Evolutionary conservation across 1,140 invertebrate species (phyloP).

Genomic region (Aphis craccivora): DNA sequence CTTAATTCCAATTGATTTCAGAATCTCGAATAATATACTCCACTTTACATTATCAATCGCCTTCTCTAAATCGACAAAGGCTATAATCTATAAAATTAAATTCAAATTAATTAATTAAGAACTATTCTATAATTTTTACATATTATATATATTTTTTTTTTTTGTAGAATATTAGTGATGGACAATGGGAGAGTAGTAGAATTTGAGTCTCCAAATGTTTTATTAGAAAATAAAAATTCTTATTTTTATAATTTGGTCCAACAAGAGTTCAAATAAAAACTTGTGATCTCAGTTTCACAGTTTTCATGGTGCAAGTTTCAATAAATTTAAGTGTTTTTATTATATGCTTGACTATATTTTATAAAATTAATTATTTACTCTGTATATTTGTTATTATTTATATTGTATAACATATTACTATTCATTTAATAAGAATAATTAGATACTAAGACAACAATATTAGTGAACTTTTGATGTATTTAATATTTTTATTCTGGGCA

Average conservation of each 20-base stretch:
- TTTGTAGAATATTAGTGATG: constrained; percentile 79
- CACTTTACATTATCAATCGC: too few species aligned
- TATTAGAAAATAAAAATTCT: constrained; percentile 74
- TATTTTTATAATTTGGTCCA: constrained; percentile 74
- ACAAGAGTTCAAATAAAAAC: constrained; percentile 57
- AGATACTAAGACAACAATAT: not conserved
- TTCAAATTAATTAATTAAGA: not conserved
- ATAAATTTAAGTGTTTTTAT: not conserved
- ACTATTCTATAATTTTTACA: not conserved
- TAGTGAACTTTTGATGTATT: not conserved
- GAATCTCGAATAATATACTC: too few species aligned
- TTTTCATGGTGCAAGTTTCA: not conserved
- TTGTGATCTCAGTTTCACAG: constrained; percentile 29
- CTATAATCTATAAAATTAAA: not conserved
- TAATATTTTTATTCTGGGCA: not conserved
- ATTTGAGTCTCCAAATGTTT: constrained; percentile 77
- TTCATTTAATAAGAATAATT: not conserved
- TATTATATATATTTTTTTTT: constrained; percentile 54
- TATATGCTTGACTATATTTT: not conserved
- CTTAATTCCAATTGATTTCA: too few species aligned
- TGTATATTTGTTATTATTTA: not conserved
- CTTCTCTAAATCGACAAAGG: too few species aligned
- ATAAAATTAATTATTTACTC: not conserved
- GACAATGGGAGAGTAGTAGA: constrained; percentile 79
- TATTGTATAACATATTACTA: not conserved